Evolutionary conservation across 2,888 invertebrate species (phyloP), one percentile per base, ranked within the genome.

Genomic region (Willowsia nigromaculata): DNA sequence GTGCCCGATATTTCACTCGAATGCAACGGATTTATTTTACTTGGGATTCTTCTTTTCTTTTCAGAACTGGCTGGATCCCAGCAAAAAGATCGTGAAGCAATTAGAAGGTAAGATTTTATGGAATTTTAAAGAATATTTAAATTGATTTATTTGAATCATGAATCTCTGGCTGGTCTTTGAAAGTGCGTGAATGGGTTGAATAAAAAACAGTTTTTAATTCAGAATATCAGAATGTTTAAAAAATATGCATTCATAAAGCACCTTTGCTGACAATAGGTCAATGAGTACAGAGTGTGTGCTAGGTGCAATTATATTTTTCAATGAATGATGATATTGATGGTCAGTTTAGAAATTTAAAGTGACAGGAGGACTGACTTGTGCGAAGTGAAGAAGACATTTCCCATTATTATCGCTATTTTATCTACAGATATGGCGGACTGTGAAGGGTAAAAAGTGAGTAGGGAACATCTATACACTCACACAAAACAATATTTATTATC

Each of bases 41-140:
- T n/a, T n/a, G n/a, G n/a, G n/a, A n/a, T n/a, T n/a, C n/a, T n/a
- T n/a, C n/a, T n/a, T n/a, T n/a, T 90, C 93, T 93, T 93, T 94
- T 91, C 94, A 98, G 97, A 98, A 98, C 94, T 99, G 99, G 99
- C 94, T 99, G 94, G 98, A 99, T 94, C 96, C 97, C 13, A 96
- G 97, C 91, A 98, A 98, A 94, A 96, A 97, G 92, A 96, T 98
- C 90, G 96, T 96, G 93, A 96, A 97, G 91, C 99, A 99, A 94
- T 95, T 99, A 90, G 97, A 97, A 94, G 95, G 95, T 95, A 93
- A 93, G 94, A 91, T n/a, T 33, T 30, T 15, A 43, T 65, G n/a
- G 18, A 22, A 22, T 56, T 7, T 53, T 53, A 13, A 25, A 5
- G n/a, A 25, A 62, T 2, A n/a, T n/a, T n/a, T n/a, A 62, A 62